A percentile compares a stretch with the other conserved stretches of the same genome.
These are phyloP conservation scores for Platerodrilus igneus DNA, from an alignment of 2,888 invertebrate genomes.

Conservation along the genomic window DNA sequence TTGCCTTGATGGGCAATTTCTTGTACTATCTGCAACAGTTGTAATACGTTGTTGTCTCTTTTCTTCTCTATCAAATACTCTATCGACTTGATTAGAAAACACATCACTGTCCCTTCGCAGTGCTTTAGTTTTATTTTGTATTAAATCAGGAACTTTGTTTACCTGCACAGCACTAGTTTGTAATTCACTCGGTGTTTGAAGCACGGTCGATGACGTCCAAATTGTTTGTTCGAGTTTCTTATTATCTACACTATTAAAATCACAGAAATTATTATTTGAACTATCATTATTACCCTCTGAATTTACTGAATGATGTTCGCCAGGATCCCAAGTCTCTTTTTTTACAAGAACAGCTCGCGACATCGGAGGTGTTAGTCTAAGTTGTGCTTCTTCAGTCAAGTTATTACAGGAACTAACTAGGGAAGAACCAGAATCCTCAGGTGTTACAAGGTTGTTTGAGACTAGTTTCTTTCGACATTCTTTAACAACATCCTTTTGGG, in stretches of 20 bases:
- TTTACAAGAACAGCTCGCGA: slow-evolving; percentile 46
- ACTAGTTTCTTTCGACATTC: slow-evolving; percentile 46
- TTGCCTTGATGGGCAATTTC: slow-evolving; percentile 61
- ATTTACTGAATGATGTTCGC: slow-evolving; percentile 46
- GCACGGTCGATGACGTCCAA: slow-evolving; percentile 49
- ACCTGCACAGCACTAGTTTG: slow-evolving; percentile 34
- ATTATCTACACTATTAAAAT: slow-evolving; percentile 44
- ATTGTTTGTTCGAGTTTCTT: slow-evolving; percentile 40
- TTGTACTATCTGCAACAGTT: slow-evolving; percentile 36
- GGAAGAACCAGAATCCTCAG: slow-evolving; percentile 29
- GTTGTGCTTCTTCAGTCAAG: slow-evolving; percentile 21
- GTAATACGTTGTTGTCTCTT: slow-evolving; percentile 46
- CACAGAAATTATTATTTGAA: slow-evolving; percentile 44
- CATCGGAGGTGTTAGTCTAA: slow-evolving; percentile 34
- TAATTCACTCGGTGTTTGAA: slow-evolving; percentile 34
- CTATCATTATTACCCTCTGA: slow-evolving; percentile 29
- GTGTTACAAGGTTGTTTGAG: slow-evolving; percentile 47
- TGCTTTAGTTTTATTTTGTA: slow-evolving; percentile 49
- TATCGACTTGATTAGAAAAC: slow-evolving; percentile 66
- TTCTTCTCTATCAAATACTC: slow-evolving; percentile 67
- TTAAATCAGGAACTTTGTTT: slow-evolving; percentile 39
- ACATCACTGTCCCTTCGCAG: slow-evolving; percentile 56
- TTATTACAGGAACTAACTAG: slow-evolving; percentile 34
- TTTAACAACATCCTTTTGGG: slow-evolving; percentile 45
- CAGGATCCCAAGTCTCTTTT: slow-evolving; percentile 66